phyloP scores from a whole-genome alignment of 2,888 invertebrate genomes.

The Sclerodermus sp. region DNA sequence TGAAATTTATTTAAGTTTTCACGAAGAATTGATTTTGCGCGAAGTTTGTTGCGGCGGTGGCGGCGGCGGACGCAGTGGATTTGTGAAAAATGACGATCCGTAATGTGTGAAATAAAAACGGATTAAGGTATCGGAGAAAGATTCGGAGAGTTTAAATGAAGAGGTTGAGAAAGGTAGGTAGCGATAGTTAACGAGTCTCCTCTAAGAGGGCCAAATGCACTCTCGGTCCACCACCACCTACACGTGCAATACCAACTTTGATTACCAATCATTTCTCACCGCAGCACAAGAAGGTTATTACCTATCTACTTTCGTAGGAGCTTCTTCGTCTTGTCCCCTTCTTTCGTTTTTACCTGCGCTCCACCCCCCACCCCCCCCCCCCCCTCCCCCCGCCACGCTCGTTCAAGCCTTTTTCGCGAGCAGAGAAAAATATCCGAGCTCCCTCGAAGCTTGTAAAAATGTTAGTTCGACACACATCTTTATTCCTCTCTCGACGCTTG shows the following conservation, averaged over 20 bases:
- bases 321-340: slow-evolving; percentile 1
- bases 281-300: slow-evolving; percentile 37
- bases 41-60: too few species aligned
- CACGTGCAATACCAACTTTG: slow-evolving; percentile 40
- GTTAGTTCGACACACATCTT: slow-evolving; percentile 18
- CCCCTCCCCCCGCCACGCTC: neutral
- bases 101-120: too few species aligned
- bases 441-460: slow-evolving; percentile 31
- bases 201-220: slow-evolving; percentile 27
- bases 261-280: slow-evolving; percentile 47
- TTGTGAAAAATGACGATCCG: too few species aligned
- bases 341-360: neutral
- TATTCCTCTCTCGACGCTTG: neutral
- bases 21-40: too few species aligned
- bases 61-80: too few species aligned
- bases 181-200: slow-evolving; percentile 28
- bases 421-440: slow-evolving; percentile 23
- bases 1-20: too few species aligned
- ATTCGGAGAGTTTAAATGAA: neutral
- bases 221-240: slow-evolving; percentile 12
- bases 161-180: slow-evolving; percentile 3
- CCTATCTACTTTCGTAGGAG: slow-evolving; percentile 29
- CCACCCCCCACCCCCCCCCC: slow-evolving; percentile 5
- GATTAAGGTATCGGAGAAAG: too few species aligned
- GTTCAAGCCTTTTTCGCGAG: slow-evolving; percentile 13